Evolutionary conservation across 2,797 vertebrate species (phyloP).

Genomic region (Champsocephalus esox): DNA sequence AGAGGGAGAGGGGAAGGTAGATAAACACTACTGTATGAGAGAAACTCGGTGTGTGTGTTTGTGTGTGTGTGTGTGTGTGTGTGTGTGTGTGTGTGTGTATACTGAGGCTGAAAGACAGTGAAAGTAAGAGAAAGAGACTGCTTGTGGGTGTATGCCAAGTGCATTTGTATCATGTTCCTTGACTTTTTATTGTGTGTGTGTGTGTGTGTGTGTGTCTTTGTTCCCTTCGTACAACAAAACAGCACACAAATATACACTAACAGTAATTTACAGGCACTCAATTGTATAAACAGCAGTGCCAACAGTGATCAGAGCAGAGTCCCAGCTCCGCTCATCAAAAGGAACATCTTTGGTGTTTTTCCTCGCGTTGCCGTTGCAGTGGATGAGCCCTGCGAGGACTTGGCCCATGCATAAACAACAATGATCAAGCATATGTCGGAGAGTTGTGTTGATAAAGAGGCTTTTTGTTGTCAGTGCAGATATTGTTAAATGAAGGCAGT

Average conservation of each 20-base stretch:
- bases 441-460: slow-evolving; percentile 19
- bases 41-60: too few species aligned
- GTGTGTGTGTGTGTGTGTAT: slow-evolving; percentile 10
- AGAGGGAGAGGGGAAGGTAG: slow-evolving; percentile 29
- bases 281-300: neutral
- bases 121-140: slow-evolving; percentile 7
- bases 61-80: neutral
- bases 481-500: slow-evolving; percentile 4
- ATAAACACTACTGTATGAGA: slow-evolving; percentile 40
- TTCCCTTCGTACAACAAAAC: neutral
- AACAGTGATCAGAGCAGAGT: neutral
- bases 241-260: neutral
- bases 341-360: slow-evolving; percentile 5
- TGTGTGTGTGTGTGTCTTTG: slow-evolving; percentile 2
- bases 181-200: neutral
- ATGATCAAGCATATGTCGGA: slow-evolving; percentile 22
- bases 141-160: neutral
- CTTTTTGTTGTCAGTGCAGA: slow-evolving; percentile 8
- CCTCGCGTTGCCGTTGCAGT: slow-evolving; percentile 11
- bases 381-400: slow-evolving; percentile 18
- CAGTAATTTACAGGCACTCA: neutral
- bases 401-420: slow-evolving; percentile 24
- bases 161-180: slow-evolving; percentile 8
- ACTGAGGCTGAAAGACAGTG: slow-evolving; percentile 7
- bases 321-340: slow-evolving; percentile 5